phyloP scores from a whole-genome alignment of 2,888 invertebrate species.

The Rhimphoctona megacephalus region DNA sequence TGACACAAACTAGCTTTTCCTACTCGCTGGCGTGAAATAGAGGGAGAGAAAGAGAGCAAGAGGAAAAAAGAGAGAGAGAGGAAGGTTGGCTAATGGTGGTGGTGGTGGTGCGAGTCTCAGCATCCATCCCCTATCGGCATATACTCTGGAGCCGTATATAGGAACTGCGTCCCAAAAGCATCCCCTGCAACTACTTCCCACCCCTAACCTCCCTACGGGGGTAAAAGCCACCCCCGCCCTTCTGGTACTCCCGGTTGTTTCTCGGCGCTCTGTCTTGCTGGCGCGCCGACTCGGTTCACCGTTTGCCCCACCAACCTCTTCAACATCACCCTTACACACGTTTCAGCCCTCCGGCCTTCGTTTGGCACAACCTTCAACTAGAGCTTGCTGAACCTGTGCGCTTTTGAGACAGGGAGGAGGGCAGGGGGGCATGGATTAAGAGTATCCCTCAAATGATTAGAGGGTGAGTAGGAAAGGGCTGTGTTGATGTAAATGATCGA shows the following conservation, averaged over 20 bases:
- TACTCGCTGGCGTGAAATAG: conserved; percentile 80
- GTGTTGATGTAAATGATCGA: not conserved
- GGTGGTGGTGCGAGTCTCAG: conserved; percentile 64
- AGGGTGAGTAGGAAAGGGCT: not conserved
- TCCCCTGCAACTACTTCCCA: conserved; percentile 31
- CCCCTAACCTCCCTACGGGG: conserved; percentile 27
- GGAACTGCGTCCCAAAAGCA: conserved; percentile 59
- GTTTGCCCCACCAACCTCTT: conserved; percentile 53
- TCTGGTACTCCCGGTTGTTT: conserved; percentile 28
- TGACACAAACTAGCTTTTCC: conserved; percentile 83
- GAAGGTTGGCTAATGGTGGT: conserved; percentile 48
- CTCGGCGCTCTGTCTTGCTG: conserved; percentile 63
- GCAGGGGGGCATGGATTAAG: not conserved
- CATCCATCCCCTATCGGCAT: conserved; percentile 70
- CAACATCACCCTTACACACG: conserved; percentile 44
- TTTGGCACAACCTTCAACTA: conserved; percentile 17
- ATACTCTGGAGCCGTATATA: conserved; percentile 57
- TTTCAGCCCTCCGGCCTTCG: conserved; percentile 45
- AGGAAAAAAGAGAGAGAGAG: conserved; percentile 34
- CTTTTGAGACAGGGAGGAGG: conserved; percentile 58
- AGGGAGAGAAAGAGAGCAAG: conserved; percentile 38
- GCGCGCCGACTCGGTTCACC: conserved; percentile 72
- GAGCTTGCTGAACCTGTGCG: conserved; percentile 27
- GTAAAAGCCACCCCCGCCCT: conserved; percentile 55
- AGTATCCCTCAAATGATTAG: not conserved